These are phyloP conservation scores for Drosophila fungiperda DNA, from an alignment of 2,888 invertebrate genomes.

Conservation along the genomic window DNA sequence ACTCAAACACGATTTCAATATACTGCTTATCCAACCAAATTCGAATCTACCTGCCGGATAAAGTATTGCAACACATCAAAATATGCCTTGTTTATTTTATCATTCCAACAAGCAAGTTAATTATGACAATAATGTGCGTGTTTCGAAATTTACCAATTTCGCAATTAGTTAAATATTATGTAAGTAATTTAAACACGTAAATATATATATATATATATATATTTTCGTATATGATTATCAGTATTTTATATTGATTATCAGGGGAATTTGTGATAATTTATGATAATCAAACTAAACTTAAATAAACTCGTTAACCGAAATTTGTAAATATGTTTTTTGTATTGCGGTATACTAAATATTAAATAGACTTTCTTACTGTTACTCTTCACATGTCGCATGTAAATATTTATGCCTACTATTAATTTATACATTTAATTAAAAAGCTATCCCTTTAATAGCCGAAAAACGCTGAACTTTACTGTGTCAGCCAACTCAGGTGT, in stretches of 20 bases:
- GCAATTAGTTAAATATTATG: not conserved
- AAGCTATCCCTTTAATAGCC: constrained; percentile 27
- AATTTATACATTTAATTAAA: constrained; percentile 48
- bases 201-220: too few relatives aligned
- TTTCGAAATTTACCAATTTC: not conserved
- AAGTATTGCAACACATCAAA: constrained; percentile 9
- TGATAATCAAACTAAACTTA: not conserved
- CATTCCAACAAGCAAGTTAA: not conserved
- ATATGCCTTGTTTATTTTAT: constrained; percentile 10
- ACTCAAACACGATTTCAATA: constrained; percentile 9
- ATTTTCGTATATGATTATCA: not conserved
- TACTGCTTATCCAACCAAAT: not conserved
- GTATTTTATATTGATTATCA: not conserved
- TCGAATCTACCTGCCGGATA: not conserved
- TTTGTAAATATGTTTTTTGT: not conserved
- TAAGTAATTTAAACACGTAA: not conserved
- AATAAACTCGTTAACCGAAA: not conserved
- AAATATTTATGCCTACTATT: constrained; percentile 36
- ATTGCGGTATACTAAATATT: not conserved
- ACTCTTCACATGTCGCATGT: constrained; percentile 3
- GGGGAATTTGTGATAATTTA: not conserved
- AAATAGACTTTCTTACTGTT: not conserved
- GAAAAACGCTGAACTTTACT: constrained; percentile 16
- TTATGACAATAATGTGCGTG: not conserved
- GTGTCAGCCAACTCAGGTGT: constrained; percentile 44